These are phyloP conservation scores for Drosophila parthenogenetica DNA, from an alignment of 2,888 invertebrate species.

Conservation along the genomic window DNA sequence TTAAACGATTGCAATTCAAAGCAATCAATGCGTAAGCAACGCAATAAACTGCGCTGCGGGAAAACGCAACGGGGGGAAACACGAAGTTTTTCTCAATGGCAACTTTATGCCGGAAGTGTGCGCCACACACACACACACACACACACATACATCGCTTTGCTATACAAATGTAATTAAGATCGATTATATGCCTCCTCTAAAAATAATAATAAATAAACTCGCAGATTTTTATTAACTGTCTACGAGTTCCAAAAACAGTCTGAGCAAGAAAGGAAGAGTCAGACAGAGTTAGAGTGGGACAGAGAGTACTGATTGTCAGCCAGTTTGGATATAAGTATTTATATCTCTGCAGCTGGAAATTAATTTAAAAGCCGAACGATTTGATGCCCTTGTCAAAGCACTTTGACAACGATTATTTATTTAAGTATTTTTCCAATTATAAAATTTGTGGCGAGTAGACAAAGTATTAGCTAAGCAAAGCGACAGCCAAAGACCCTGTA, in stretches of 20 bases:
- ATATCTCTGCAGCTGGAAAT: neutral
- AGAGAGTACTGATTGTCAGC: neutral
- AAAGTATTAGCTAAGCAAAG: too few relatives aligned
- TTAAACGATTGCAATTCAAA: constrained; percentile 72
- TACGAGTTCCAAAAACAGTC: constrained; percentile 9
- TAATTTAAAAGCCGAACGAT: neutral
- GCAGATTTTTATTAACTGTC: constrained; percentile 42
- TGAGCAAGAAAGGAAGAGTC: neutral
- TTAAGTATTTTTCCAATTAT: neutral
- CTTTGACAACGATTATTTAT: neutral
- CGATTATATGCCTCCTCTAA: constrained; percentile 51
- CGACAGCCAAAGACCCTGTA: too few relatives aligned
- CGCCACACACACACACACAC: constrained; percentile 5
- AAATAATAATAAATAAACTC: constrained; percentile 47
- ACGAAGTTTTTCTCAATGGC: constrained; percentile 6
- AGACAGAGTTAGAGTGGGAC: neutral
- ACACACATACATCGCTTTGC: neutral
- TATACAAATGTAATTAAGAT: constrained; percentile 64
- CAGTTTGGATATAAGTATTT: constrained; percentile 1
- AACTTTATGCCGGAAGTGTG: constrained; percentile 33
- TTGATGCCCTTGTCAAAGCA: neutral
- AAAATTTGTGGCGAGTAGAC: neutral
- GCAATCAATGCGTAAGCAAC: constrained; percentile 57
- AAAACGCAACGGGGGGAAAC: constrained; percentile 5
- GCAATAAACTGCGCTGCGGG: constrained; percentile 24